Evolutionary conservation across 2,797 vertebrate species (phyloP).

Genomic region (Silurus aristotelis): DNA sequence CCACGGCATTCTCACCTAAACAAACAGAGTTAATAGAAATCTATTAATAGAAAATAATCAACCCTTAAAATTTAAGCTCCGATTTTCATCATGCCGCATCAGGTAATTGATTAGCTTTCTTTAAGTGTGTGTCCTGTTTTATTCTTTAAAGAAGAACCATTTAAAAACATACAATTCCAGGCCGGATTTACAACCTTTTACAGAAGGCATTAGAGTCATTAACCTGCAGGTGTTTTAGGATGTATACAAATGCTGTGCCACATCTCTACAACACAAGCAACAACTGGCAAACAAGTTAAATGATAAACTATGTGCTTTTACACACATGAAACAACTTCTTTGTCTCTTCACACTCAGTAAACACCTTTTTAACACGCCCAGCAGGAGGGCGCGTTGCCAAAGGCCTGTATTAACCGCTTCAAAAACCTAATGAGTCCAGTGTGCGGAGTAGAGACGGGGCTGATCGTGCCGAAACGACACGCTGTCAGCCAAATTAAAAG

Average conservation of each 20-base stretch:
- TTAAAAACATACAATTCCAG: neutral
- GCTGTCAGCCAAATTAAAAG: conserved; percentile 29
- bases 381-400: conserved; percentile 1
- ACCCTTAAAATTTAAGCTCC: neutral
- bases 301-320: neutral
- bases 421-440: conserved; percentile 12
- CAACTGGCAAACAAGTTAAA: neutral
- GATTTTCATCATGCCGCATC: neutral
- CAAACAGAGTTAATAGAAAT: no score
- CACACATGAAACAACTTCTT: neutral
- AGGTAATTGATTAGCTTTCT: neutral
- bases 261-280: no score
- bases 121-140: neutral
- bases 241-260: no score
- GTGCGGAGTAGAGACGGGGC: neutral
- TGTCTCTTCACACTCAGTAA: neutral
- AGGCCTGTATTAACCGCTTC: conserved; percentile 15
- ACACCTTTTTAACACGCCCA: neutral
- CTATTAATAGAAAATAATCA: neutral
- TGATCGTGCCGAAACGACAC: conserved; percentile 25
- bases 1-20: no score
- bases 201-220: no score
- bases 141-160: neutral
- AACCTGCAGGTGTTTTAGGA: neutral
- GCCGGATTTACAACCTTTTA: neutral